phyloP scores from a whole-genome alignment of 1,140 invertebrate species.

The Drosophila orena region DNA sequence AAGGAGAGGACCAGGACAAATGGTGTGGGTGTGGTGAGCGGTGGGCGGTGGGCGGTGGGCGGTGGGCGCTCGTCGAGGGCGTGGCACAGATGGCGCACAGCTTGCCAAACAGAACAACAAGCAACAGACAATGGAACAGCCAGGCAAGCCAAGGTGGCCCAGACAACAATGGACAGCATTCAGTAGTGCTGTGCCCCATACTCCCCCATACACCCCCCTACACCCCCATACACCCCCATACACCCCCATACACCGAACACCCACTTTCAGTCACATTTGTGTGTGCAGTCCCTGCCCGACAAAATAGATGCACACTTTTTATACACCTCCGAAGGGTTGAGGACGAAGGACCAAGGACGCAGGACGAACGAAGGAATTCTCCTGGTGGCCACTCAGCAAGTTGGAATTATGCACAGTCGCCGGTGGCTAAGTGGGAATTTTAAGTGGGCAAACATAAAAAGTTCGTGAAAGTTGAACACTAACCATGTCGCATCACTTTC shows the following conservation, averaged over 20 bases:
- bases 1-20: constrained; percentile 37
- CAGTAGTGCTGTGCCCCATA: constrained; percentile 9
- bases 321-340: not conserved
- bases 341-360: not conserved
- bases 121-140: constrained; percentile 7
- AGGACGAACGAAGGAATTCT: constrained; percentile 18
- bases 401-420: constrained; percentile 21
- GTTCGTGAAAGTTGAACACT: not conserved
- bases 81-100: constrained; percentile 53
- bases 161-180: constrained; percentile 47
- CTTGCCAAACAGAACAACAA: constrained; percentile 19
- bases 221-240: not conserved
- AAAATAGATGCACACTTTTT: constrained; percentile 41
- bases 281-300: constrained; percentile 5
- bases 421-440: not conserved
- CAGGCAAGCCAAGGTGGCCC: constrained; percentile 38
- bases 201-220: not conserved
- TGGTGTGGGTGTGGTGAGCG: constrained; percentile 3
- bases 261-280: not conserved
- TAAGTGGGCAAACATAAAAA: not conserved
- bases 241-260: too few species aligned
- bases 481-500: not conserved
- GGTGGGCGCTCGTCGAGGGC: constrained; percentile 13
- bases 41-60: not conserved
- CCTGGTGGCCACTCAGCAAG: constrained; percentile 15